Conservation (phyloP, 1,140 invertebrate genomes). For the Neuroterus valhalla region DNA sequence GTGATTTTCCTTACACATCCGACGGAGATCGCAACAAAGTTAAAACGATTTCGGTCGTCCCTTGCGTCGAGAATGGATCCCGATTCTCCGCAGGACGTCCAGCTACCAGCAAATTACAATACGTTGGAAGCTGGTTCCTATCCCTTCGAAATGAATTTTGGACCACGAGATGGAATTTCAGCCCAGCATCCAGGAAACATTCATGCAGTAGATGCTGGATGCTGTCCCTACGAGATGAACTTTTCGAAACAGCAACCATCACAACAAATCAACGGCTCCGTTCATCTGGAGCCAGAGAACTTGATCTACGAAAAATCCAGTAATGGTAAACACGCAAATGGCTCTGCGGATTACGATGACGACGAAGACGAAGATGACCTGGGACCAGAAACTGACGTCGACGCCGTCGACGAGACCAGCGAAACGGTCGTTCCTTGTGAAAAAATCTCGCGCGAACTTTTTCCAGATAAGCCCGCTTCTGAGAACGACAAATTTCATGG, state of each 20-base stretch:
- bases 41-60: conserved; percentile 21
- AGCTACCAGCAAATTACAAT: conserved; percentile 6
- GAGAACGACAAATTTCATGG: not conserved
- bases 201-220: conserved; percentile 3
- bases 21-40: conserved; percentile 77
- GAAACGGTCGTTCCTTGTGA: conserved; percentile 57
- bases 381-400: conserved; percentile 79
- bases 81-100: conserved; percentile 29
- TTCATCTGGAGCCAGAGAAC: conserved; percentile 47
- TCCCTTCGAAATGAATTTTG: conserved; percentile 16
- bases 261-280: conserved; percentile 46
- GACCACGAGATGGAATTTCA: not conserved
- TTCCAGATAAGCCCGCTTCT: conserved; percentile 52
- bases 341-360: conserved; percentile 70
- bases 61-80: conserved; percentile 26
- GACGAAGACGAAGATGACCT: conserved; percentile 78
- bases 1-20: conserved; percentile 89
- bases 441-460: conserved; percentile 57
- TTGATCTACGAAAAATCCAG: conserved; percentile 62
- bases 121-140: conserved; percentile 3
- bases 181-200: not conserved
- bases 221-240: conserved; percentile 13
- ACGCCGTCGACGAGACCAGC: conserved; percentile 74
- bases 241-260: not conserved
- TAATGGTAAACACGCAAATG: conserved; percentile 69